Evolutionary conservation across 2,888 invertebrate genomes (phyloP), one percentile per base, ranked within the genome.

Genomic region (Pandemis corylana): DNA sequence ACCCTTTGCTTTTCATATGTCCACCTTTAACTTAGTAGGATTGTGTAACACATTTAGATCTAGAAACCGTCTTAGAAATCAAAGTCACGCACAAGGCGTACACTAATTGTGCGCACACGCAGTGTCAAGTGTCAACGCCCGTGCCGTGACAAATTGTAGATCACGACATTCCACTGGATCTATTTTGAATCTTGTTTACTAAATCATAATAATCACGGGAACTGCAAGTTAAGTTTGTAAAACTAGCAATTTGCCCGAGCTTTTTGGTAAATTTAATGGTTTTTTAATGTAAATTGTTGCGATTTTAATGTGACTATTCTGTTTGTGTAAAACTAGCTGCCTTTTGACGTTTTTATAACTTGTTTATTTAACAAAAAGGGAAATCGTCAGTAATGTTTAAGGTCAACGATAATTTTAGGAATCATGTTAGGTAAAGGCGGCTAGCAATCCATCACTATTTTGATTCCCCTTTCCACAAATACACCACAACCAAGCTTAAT

Each of bases 121-220:
- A 51, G 59, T 66, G 71, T 66, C 72, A 72, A 72, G 42, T 71
- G 66, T 51, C 61, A 67, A 67, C 66, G 66, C 61, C 51, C 61
- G 66, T 51, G 61, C 51, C 10, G 28, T n/a, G 36, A 66, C 15
- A 41, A 53, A 53, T 41, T 15, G 41, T 28, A 36, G n/a, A 9
- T 53, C 59, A 59, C 59, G 59, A 28, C 28, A 59, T 36, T 36
- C 28, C 28, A 36, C 28, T 36, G 2, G 2, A 12, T 10, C 28
- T 13, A 13, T 20, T 61, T 36, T 62, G 41, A n/a, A n/a, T 5
- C n/a, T n/a, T 62, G 41, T 7, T 20, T 7, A 3, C 5, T 62
- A 41, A 62, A 7, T 3, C 5, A n/a, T 62, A 62, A 41, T n/a
- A 7, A 12, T 7, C 41, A 62, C 3, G 41, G 7, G 5, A 62